These are phyloP conservation scores for Enteromius thamalakanensis DNA, from an alignment of 2,797 vertebrate genomes.

Conservation along the genomic window DNA sequence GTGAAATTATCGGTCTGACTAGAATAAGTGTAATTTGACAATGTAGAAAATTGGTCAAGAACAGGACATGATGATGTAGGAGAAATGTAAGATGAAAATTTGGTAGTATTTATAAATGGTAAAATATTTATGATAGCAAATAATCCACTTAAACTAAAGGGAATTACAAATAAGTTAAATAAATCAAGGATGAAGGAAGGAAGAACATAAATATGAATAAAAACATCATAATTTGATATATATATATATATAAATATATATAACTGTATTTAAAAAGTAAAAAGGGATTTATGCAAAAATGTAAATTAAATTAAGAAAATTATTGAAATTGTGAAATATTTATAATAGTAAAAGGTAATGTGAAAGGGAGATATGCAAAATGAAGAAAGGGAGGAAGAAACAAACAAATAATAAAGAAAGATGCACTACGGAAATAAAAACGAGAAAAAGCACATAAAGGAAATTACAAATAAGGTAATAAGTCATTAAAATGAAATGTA, in stretches of 20 bases:
- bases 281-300: too few species aligned
- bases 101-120: not conserved
- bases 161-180: not conserved
- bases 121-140: not conserved
- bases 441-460: not conserved
- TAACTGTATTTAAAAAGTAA: too few species aligned
- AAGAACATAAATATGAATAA: too few species aligned
- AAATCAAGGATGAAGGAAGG: not conserved
- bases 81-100: not conserved
- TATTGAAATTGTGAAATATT: too few species aligned
- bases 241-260: too few species aligned
- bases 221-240: too few species aligned
- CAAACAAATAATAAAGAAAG: not conserved
- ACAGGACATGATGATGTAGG: too few species aligned
- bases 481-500: not conserved
- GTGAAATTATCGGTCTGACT: slow-evolving; percentile 1
- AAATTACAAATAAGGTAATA: not conserved
- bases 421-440: not conserved
- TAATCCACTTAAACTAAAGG: not conserved
- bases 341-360: not conserved
- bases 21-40: not conserved
- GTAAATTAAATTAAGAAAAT: too few species aligned
- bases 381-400: not conserved
- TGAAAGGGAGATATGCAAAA: not conserved
- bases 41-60: not conserved